Conservation (phyloP, 1,140 invertebrate genomes). For the Maniola jurtina region DNA sequence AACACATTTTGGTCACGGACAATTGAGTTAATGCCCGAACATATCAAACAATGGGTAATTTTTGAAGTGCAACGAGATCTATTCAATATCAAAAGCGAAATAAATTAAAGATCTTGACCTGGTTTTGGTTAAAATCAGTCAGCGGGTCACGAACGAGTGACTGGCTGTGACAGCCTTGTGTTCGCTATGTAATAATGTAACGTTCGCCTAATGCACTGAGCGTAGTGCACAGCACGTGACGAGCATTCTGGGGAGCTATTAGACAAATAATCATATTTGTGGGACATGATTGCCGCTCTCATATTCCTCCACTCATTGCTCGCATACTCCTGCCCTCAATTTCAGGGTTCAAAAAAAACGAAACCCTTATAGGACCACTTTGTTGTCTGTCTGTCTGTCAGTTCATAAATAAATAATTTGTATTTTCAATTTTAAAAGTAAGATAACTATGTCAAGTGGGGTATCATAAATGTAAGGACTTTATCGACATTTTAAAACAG, state of each 20-base stretch:
- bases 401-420: too few species aligned
- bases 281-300: too few species aligned
- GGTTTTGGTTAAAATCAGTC: constrained; percentile 70
- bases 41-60: constrained; percentile 21
- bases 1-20: neutral
- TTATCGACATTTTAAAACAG: too few species aligned
- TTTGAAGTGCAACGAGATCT: constrained; percentile 38
- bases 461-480: too few species aligned
- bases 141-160: constrained; percentile 74
- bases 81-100: constrained; percentile 65
- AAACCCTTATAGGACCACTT: too few species aligned
- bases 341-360: too few species aligned
- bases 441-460: too few species aligned
- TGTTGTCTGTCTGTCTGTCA: too few species aligned
- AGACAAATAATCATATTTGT: neutral
- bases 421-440: too few species aligned
- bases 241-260: constrained; percentile 14
- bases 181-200: constrained; percentile 51
- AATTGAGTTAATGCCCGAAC: constrained; percentile 3
- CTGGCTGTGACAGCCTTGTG: constrained; percentile 69
- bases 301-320: too few species aligned
- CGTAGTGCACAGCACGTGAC: constrained; percentile 37
- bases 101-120: constrained; percentile 76
- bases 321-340: too few species aligned
- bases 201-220: constrained; percentile 49